Percentiles rank a stretch among this genome's conserved stretches.
These are phyloP conservation scores for Opisthocomus hoazin DNA, from an alignment of 2,113 vertebrate species.

Conservation along the genomic window DNA sequence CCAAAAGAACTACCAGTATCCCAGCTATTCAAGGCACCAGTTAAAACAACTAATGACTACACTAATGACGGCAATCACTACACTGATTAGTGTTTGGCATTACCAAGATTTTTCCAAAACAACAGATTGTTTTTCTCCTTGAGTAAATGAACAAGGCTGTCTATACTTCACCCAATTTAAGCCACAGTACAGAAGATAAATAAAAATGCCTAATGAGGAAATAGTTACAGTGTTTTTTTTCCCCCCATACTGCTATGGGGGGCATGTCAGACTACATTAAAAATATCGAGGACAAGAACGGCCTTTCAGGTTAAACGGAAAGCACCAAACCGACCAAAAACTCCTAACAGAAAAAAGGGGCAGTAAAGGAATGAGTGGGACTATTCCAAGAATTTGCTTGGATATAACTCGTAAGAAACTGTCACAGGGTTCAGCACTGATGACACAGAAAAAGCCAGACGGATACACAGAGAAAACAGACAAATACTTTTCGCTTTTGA, in stretches of 20 bases:
- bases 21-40: not conserved
- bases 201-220: not conserved
- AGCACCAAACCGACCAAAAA: not conserved
- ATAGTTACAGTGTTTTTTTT: accelerated
- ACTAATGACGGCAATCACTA: not conserved
- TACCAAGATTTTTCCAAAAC: not conserved
- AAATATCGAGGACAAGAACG: not conserved
- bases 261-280: not conserved
- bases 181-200: not conserved
- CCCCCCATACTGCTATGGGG: not conserved
- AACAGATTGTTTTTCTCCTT: not conserved
- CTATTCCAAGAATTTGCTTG: not conserved
- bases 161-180: not conserved
- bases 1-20: not conserved
- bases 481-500: accelerated
- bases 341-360: not conserved
- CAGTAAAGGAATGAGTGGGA: not conserved
- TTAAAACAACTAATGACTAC: not conserved
- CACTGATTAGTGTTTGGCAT: not conserved
- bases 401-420: not conserved
- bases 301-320: not conserved
- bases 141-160: not conserved
- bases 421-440: not conserved
- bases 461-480: accelerated
- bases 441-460: accelerated